Base-by-base conservation (phyloP, 1,140 invertebrate species). In the Apolygus lucorum region DNA sequence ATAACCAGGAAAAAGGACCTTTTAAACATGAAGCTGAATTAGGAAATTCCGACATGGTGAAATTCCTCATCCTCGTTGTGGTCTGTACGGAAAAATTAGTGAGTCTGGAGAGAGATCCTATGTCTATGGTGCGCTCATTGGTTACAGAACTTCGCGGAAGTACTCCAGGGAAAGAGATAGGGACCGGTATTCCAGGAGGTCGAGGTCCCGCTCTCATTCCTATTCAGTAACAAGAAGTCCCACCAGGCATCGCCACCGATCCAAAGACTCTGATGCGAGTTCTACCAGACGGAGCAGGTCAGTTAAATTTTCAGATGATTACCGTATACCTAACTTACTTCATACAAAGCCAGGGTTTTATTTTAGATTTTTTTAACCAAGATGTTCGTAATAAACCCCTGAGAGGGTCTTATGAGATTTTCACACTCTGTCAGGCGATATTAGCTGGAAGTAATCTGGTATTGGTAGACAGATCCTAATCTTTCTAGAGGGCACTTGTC, bases 151-250 rank as follows among this genome's bases (percentile, higher is more conserved):
- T 11, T 26, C 25, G 8, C 63, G 25, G 13, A 28, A 26, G 17
- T 14, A 65, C n/a, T 25, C 8, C 63, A 24, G 63, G 17, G 63
- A 65, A 2, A 65, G 28, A 65, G 54, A 59, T 59, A 59, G 54
- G 11, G 13, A 22, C 54, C 11, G 54, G 11, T 21, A 17, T 22
- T 62, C 54, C 4, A 62, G 54, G 22, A 66, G 63, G 27, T 66
- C 63, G 63, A 29, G 42, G 17, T 67, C 66, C 8, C 28, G 34
- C 17, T 67, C 66, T 2, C 11, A 28, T 8, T 67, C 66, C 2
- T 22, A 4, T 14, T 65, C 66, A 11, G 25, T 22, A 63, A 63
- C 4, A 8, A 24, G 63, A 25, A 34, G 28, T 24, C 26, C 25
- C 2, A 65, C 13, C 11, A 59, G 54, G 22, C 22, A 59, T 22